Percentiles rank a stretch among this genome's conserved stretches.
Evolutionary conservation across 2,888 invertebrate species (phyloP).

Genomic region (Stenchaetothrips biformis): DNA sequence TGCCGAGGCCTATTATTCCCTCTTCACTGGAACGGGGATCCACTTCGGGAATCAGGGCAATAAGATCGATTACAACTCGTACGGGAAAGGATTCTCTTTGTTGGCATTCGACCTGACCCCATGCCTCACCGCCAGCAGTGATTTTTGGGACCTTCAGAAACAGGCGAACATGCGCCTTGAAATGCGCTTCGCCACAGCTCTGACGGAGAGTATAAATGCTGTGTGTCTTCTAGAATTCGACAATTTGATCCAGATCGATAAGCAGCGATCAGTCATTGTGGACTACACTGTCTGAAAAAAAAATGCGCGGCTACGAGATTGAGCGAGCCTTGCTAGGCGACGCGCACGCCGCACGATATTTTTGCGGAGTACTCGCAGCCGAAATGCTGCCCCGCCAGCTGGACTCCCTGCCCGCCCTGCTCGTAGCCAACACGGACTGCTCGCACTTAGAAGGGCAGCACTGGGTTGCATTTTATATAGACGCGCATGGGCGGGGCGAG

Average conservation of each 20-base stretch:
- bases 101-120: constrained; percentile 40
- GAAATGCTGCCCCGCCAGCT: neutral
- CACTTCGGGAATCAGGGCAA: neutral
- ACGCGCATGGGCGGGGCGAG: neutral
- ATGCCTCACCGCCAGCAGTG: constrained; percentile 36
- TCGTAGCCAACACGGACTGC: neutral
- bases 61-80: constrained; percentile 34
- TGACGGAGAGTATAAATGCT: constrained; percentile 37
- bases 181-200: constrained; percentile 36
- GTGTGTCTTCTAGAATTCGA: constrained; percentile 40
- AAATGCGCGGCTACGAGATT: neutral
- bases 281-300: constrained; percentile 33
- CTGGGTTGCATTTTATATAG: neutral
- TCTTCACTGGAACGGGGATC: constrained; percentile 33
- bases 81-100: constrained; percentile 37
- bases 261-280: constrained; percentile 35
- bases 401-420: neutral
- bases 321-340: neutral
- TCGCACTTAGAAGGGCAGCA: neutral
- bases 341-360: neutral
- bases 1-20: constrained; percentile 39
- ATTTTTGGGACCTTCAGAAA: constrained; percentile 28
- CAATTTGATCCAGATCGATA: constrained; percentile 40
- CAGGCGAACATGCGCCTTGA: constrained; percentile 39
- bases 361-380: neutral